Evolutionary conservation across 2,888 invertebrate genomes (phyloP).

Genomic region (Xestoiulus laeticollis): DNA sequence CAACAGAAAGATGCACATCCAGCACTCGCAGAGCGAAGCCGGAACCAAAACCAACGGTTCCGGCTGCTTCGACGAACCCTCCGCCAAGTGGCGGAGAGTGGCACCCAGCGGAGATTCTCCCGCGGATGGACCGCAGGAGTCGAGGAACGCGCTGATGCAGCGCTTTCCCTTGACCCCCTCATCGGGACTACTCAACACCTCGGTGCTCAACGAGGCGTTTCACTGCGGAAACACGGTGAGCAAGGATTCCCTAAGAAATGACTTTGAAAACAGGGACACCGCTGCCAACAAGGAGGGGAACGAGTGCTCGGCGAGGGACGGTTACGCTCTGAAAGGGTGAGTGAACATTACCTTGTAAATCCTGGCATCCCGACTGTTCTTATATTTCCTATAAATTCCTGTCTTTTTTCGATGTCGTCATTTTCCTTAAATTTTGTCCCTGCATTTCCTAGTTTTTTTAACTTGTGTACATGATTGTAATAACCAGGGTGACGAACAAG

Average conservation of each 20-base stretch:
- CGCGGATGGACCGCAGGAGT: background rate
- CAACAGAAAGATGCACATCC: constrained; percentile 51
- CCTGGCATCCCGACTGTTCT: too few relatives aligned
- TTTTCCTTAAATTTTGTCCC: too few relatives aligned
- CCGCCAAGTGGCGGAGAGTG: constrained; percentile 46
- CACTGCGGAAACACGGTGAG: background rate
- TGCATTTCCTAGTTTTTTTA: background rate
- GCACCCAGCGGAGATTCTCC: background rate
- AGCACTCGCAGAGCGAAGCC: background rate
- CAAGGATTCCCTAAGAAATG: background rate
- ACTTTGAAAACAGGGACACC: constrained; percentile 27
- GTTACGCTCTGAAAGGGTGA: constrained; percentile 48
- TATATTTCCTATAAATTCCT: too few relatives aligned
- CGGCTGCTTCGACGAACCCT: constrained; percentile 22
- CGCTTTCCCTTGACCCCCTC: background rate
- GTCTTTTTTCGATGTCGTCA: too few relatives aligned
- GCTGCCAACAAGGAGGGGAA: background rate
- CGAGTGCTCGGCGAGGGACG: constrained; percentile 10
- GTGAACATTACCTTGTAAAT: background rate
- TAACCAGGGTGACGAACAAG: too few relatives aligned
- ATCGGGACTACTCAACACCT: background rate
- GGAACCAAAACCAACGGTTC: background rate
- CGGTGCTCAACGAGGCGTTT: constrained; percentile 42
- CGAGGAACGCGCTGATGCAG: background rate
- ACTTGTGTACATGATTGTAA: background rate